Evolutionary conservation across 2,888 invertebrate genomes (phyloP), one percentile per base, ranked within the genome.

Genomic region (Rhagium mordax): DNA sequence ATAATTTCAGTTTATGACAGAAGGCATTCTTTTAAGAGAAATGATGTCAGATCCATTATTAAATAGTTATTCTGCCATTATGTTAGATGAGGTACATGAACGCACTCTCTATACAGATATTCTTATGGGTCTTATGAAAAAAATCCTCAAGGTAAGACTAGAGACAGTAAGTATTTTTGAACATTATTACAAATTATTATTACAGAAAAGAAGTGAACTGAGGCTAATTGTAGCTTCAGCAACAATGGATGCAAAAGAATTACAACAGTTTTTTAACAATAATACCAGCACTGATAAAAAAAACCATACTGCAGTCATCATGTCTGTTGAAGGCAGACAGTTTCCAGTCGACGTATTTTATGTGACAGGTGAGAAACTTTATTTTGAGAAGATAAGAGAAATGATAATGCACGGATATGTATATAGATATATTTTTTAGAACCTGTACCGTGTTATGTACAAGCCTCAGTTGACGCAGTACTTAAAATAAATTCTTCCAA

Each of bases 41-140:
- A 95, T 99, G 92, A 96, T 99, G 91, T 92, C 93, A 0, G 98
- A 99, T 85, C 99, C 99, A 0, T 89, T 99, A 7, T 89, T 99
- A 1, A 94, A 94, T 81, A 94, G 94, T 80, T 99, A 99, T 86
- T 92, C 94, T 53, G 94, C 95, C 0, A 92, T 99, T 2, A 94
- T 98, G 83, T 88, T 98, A 41, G 98, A 98, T 85, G 98, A 98
- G 90, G 98, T 97, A 0, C 99, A 99, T 85, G 99, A 99, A 87
- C 90, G 99, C 53, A 96, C 95, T 0, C 90, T 97, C 62, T 92
- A 97, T 86, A 98, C 98, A 0, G 99, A 99, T 84, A 95, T 98
- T 41, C 89, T 98, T 0, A 93, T 99, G 91, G 98, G 98, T 0
- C 89, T 99, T 0, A 86, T 99, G 67, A 97, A 98, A 86, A 99